These are phyloP conservation scores for Pteropus rufus DNA, from an alignment of 2,797 vertebrate species.

Conservation along the genomic window DNA sequence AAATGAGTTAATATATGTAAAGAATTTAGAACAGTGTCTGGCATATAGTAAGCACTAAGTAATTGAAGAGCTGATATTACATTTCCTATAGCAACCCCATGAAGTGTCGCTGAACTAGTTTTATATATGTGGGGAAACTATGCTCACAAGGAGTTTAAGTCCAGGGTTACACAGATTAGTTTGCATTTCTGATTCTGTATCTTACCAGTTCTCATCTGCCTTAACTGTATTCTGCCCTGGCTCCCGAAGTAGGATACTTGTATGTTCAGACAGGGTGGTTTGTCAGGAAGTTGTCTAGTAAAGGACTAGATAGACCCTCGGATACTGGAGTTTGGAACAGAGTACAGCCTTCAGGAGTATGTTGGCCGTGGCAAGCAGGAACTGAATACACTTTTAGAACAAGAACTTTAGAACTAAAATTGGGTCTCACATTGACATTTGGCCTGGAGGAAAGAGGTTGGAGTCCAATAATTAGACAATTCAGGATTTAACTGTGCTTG, in stretches of 20 bases:
- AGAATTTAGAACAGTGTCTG: conserved; percentile 4
- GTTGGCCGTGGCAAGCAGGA: not conserved
- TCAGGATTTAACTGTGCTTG: not conserved
- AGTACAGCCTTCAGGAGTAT: not conserved
- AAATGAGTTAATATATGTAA: not conserved
- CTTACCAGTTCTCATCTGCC: not conserved
- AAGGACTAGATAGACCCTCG: not conserved
- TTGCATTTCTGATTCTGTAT: not conserved
- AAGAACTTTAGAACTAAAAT: conserved; percentile 2
- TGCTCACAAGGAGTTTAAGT: not conserved
- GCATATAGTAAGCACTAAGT: not conserved
- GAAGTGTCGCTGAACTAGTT: not conserved
- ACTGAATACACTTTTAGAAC: not conserved
- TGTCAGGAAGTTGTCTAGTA: not conserved
- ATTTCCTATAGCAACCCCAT: not conserved
- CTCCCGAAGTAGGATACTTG: not conserved
- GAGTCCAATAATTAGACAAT: conserved; percentile 6
- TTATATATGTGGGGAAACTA: not conserved
- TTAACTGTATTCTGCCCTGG: not conserved
- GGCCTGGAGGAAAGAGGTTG: not conserved
- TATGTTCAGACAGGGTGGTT: not conserved
- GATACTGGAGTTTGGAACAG: not conserved
- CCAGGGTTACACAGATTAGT: not conserved
- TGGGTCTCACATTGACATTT: not conserved
- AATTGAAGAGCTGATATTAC: not conserved